Base-by-base conservation (phyloP, 2,113 vertebrate genomes). In the Dendropsophus ebraccatus region DNA sequence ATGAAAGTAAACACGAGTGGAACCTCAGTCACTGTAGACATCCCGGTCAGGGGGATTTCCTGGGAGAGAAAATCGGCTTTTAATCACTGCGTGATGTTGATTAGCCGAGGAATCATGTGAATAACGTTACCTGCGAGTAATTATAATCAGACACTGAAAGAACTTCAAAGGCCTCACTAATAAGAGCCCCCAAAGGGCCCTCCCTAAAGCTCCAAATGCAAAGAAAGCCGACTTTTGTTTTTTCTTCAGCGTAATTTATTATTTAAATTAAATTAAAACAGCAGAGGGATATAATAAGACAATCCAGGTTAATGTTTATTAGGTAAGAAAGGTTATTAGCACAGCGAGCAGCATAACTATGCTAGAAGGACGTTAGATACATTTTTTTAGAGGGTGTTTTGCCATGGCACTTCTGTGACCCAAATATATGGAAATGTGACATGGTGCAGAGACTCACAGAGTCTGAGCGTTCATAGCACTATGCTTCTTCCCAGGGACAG, bases 61-160 rank as follows among this genome's bases (percentile, higher is more conserved):
- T 88, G 88, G 88, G 67, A 90, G 88, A 87, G 86, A 88, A 88
- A 88, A 89, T 88, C 70, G 80, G 82, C 91, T 92, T 93, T 93
- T 91, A 93, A 90, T 91, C 91, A 90, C 92, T 90, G 92, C 88
- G 52, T 90, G 92, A 89, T 91, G 92, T 91, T 94, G 93, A 94
- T 94, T 93, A 91, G 91, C 90, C 88, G 91, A 90, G 91, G 88
- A 92, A 89, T 91, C 72, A 88, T 90, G 90, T 91, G 89, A 91
- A 90, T 84, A 88, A 62, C 88, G 86, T 83, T 89, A 88, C 84
- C 89, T 91, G 91, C 89, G 74, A 85, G 89, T 92, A 91, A 92
- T 92, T 90, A 90, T 91, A 94, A 94, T 94, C 91, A 94, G 88
- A 88, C 87, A 28, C 67, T 0, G 6, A 88, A 87, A 76, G 88